Evolutionary conservation across 2,113 vertebrate genomes (phyloP).

Genomic region (Callocephalon fimbriatum): DNA sequence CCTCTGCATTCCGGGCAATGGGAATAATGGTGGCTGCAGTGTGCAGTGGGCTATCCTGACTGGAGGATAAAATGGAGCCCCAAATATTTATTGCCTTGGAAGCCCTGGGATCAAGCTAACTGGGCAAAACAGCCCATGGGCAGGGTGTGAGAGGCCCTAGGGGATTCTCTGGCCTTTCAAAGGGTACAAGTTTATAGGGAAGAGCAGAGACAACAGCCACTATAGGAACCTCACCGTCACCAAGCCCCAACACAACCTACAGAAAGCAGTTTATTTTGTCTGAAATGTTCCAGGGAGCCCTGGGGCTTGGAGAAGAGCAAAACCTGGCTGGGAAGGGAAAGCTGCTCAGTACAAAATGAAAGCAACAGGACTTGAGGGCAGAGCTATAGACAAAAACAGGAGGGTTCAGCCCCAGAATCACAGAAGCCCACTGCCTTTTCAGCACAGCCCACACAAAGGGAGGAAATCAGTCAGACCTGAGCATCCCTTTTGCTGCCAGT

Average conservation of each 20-base stretch:
- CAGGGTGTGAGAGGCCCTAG: fast-evolving
- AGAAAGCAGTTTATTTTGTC: not conserved
- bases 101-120: not conserved
- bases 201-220: fast-evolving
- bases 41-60: fast-evolving
- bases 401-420: not conserved
- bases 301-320: not conserved
- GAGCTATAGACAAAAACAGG: not conserved
- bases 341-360: not conserved
- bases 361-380: too few relatives aligned
- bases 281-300: not conserved
- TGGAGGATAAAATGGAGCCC: not conserved
- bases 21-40: fast-evolving
- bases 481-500: fast-evolving
- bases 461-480: fast-evolving
- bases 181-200: not conserved
- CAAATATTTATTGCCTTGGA: too few relatives aligned
- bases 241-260: not conserved
- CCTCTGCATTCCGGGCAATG: not conserved
- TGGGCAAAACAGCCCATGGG: not conserved
- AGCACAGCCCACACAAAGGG: not conserved
- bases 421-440: not conserved
- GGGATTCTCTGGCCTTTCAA: not conserved
- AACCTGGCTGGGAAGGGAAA: not conserved
- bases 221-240: not conserved